These are phyloP conservation scores for Oxyteleia sp. DNA, from an alignment of 2,888 invertebrate species.

Conservation along the genomic window DNA sequence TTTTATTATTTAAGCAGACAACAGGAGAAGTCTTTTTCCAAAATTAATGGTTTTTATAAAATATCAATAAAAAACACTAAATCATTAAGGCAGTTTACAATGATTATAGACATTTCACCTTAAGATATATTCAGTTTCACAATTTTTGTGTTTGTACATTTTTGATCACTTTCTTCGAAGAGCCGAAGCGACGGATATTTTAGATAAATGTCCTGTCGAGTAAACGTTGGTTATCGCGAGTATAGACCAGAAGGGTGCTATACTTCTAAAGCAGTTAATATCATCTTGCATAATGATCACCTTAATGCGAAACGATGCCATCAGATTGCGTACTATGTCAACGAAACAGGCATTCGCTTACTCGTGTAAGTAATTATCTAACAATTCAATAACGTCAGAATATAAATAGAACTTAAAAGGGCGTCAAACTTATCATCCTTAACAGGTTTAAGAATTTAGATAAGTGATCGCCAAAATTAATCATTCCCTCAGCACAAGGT, in stretches of 20 bases:
- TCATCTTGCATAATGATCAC: slow-evolving; percentile 74
- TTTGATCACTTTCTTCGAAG: slow-evolving; percentile 3
- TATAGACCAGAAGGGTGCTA: slow-evolving; percentile 55
- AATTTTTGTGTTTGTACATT: neutral
- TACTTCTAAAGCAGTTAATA: slow-evolving; percentile 74
- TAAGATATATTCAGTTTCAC: neutral
- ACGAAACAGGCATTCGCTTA: slow-evolving; percentile 50
- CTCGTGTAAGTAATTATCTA: slow-evolving; percentile 60
- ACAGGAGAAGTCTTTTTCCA: no score
- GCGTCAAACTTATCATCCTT: slow-evolving; percentile 28
- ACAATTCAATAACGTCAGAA: slow-evolving; percentile 46
- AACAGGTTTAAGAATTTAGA: slow-evolving; percentile 9
- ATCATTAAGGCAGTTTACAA: no score
- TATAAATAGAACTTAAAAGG: slow-evolving; percentile 52
- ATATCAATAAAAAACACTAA: no score
- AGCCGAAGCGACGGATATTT: slow-evolving; percentile 22
- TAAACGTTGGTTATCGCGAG: slow-evolving; percentile 49
- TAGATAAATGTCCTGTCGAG: slow-evolving; percentile 38
- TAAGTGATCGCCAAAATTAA: neutral
- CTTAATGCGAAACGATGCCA: slow-evolving; percentile 75
- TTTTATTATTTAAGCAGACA: no score
- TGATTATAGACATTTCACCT: no score
- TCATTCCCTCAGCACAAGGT: neutral
- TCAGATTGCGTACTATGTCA: slow-evolving; percentile 66
- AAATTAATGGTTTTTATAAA: no score